A percentile compares a stretch with the other conserved stretches of the same genome.
phyloP scores from a whole-genome alignment of 1,140 invertebrate species.

The Chironomus tepperi region DNA sequence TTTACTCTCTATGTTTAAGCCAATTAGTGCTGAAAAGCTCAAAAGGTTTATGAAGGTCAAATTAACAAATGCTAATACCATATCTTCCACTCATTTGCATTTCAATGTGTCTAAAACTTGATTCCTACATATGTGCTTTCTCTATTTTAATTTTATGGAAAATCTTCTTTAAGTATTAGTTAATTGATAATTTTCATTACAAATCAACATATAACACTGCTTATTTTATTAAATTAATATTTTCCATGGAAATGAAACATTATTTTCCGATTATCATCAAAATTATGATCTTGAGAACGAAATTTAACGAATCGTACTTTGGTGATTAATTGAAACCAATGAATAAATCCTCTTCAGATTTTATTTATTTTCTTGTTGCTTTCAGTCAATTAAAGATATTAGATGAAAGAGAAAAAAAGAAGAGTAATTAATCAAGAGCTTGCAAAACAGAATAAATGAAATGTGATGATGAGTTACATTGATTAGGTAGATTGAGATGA shows the following conservation, averaged over 20 bases:
- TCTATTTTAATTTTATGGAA: neutral
- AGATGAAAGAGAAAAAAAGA: neutral
- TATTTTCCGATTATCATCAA: neutral
- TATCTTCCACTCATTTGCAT: neutral
- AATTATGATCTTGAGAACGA: neutral
- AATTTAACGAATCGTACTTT: neutral
- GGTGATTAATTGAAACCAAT: neutral
- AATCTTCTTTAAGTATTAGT: neutral
- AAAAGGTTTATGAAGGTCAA: conserved; percentile 12
- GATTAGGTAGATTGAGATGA: neutral
- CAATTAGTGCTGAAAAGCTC: neutral
- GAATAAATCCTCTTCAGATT: neutral
- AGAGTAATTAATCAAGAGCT: neutral
- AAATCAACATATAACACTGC: neutral
- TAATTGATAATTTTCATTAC: neutral
- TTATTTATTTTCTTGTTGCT: too few species aligned
- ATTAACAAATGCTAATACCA: neutral
- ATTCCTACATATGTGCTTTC: neutral
- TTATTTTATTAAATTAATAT: neutral
- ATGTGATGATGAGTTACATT: neutral
- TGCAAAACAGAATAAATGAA: neutral
- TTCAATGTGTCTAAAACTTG: neutral
- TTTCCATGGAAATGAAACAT: neutral
- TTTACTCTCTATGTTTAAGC: neutral
- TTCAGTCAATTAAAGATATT: too few species aligned